Conservation (phyloP, 2,888 invertebrate species). For the Dynastes grantii region DNA sequence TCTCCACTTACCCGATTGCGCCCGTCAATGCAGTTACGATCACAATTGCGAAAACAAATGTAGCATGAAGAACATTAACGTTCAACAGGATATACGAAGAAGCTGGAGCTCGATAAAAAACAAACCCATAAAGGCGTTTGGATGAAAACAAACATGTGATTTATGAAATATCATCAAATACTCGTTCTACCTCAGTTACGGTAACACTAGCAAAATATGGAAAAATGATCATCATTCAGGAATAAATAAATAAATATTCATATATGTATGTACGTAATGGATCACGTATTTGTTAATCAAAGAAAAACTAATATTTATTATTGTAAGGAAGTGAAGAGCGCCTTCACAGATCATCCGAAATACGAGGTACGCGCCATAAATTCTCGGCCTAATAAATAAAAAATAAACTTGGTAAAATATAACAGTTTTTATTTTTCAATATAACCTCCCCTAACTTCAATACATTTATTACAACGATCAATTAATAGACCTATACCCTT, state of each 20-base stretch:
- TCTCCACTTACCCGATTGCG: neutral
- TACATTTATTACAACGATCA: too few relatives aligned
- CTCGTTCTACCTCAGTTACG: slow-evolving; percentile 13
- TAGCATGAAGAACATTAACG: slow-evolving; percentile 14
- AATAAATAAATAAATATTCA: neutral
- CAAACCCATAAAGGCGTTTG: slow-evolving; percentile 24
- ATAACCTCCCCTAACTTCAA: too few relatives aligned
- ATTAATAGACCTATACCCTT: too few relatives aligned
- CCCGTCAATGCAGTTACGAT: neutral
- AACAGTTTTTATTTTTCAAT: too few relatives aligned
- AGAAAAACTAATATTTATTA: too few relatives aligned
- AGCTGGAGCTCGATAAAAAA: slow-evolving; percentile 12
- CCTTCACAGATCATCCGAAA: too few relatives aligned
- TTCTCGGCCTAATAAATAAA: too few relatives aligned
- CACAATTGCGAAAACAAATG: slow-evolving; percentile 27
- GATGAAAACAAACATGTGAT: slow-evolving; percentile 37
- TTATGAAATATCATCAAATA: slow-evolving; percentile 28
- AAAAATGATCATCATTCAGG: neutral
- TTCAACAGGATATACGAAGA: slow-evolving; percentile 19
- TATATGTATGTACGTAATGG: too few relatives aligned
- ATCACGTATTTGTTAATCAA: too few relatives aligned
- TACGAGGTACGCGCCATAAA: too few relatives aligned
- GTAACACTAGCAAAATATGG: slow-evolving; percentile 18
- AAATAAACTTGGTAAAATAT: too few relatives aligned
- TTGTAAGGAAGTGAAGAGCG: too few relatives aligned